phyloP scores from a whole-genome alignment of 2,113 vertebrate genomes.

The Sinosuthora webbiana region DNA sequence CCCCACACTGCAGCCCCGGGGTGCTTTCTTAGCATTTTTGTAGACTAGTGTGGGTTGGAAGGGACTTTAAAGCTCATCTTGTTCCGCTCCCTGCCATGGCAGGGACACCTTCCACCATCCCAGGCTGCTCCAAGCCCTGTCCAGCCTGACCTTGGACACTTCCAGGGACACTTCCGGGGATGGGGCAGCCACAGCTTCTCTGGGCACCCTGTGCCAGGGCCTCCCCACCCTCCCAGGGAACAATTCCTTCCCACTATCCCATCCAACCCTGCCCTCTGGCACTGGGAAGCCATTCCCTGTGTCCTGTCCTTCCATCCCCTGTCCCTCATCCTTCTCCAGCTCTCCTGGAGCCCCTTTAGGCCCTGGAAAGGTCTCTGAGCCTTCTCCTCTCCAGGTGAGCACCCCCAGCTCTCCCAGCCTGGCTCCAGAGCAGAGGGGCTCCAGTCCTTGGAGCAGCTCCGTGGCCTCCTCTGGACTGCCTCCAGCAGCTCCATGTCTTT shows the following conservation, averaged over 20 bases:
- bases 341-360: neutral
- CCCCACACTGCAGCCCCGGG: neutral
- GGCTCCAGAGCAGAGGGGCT: neutral
- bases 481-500: neutral
- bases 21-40: neutral
- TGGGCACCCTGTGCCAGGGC: neutral
- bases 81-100: neutral
- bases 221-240: fast-evolving
- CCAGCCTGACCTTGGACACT: neutral
- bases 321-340: neutral
- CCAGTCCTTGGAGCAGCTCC: neutral
- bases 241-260: neutral
- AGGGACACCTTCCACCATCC: neutral
- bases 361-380: neutral
- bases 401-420: neutral
- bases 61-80: neutral
- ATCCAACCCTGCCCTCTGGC: fast-evolving
- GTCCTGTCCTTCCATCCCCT: neutral
- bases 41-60: neutral
- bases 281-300: neutral
- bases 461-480: fast-evolving
- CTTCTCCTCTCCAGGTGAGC: neutral
- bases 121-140: fast-evolving
- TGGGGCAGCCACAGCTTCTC: neutral
- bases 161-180: neutral